Evolutionary conservation across 1,140 invertebrate species (phyloP).

Genomic region (Harlomillsia oculata): DNA sequence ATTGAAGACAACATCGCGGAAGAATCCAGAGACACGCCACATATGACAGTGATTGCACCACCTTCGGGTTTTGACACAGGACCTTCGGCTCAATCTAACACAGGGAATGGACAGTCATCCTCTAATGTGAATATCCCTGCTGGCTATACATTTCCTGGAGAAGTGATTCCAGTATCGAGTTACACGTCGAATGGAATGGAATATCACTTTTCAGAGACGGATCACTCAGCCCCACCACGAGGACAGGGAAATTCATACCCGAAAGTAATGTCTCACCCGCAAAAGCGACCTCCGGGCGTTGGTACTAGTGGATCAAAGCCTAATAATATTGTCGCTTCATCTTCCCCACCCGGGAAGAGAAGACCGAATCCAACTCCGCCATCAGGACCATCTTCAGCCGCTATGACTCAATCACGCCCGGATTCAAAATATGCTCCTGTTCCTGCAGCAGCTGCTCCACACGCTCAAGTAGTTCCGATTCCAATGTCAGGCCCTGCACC

Average conservation of each 20-base stretch:
- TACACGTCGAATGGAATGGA: neutral
- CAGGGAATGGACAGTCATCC: neutral
- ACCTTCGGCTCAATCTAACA: too few species aligned
- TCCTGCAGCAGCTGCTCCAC: neutral
- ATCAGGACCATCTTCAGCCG: neutral
- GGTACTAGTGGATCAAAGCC: too few species aligned
- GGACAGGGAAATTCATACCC: too few species aligned
- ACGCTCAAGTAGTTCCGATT: too few species aligned
- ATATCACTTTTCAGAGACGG: slow-evolving; percentile 7
- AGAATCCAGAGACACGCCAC: neutral
- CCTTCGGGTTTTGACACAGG: neutral
- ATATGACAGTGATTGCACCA: neutral
- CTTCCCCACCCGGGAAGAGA: neutral
- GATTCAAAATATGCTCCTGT: too few species aligned
- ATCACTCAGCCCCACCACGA: too few species aligned
- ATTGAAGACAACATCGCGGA: slow-evolving; percentile 4
- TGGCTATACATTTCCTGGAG: neutral
- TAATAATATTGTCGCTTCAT: too few species aligned
- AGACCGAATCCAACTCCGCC: neutral
- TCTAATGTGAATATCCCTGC: neutral
- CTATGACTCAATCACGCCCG: too few species aligned
- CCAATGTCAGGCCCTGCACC: too few species aligned
- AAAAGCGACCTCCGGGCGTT: too few species aligned
- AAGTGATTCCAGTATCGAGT: neutral
- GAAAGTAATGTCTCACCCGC: too few species aligned